These are phyloP conservation scores for Cheilosia pagana DNA, from an alignment of 2,888 invertebrate genomes.

Conservation along the genomic window DNA sequence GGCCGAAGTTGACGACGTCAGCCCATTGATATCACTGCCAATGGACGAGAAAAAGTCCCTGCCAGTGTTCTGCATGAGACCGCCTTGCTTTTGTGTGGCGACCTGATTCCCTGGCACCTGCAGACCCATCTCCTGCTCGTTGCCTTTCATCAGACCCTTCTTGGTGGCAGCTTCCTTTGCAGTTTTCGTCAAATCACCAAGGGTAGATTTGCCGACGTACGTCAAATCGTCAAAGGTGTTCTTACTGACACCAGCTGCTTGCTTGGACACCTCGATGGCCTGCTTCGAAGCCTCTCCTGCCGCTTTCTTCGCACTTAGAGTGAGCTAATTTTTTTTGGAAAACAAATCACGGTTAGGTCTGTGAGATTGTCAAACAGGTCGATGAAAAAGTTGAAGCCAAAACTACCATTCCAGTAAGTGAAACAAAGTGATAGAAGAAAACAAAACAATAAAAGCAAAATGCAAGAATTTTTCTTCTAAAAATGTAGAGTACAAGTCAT, in stretches of 20 bases:
- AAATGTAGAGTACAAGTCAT: background rate
- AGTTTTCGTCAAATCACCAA: slow-evolving; percentile 95
- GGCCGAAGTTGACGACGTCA: slow-evolving; percentile 95
- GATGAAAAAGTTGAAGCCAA: background rate
- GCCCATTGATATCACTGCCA: slow-evolving; percentile 95
- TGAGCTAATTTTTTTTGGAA: slow-evolving; percentile 85
- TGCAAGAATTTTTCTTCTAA: slow-evolving; percentile 1
- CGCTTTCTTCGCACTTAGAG: slow-evolving; percentile 94
- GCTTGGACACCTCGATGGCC: slow-evolving; percentile 93
- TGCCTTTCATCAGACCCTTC: slow-evolving; percentile 90
- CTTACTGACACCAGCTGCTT: slow-evolving; percentile 93
- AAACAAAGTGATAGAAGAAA: slow-evolving; percentile 7
- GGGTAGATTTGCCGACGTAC: slow-evolving; percentile 94
- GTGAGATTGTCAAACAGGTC: background rate
- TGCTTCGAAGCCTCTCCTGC: slow-evolving; percentile 94
- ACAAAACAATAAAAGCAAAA: slow-evolving; percentile 23
- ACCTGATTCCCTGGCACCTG: slow-evolving; percentile 79
- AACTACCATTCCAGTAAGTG: slow-evolving; percentile 5
- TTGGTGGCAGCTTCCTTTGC: slow-evolving; percentile 95
- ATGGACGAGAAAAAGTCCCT: slow-evolving; percentile 95
- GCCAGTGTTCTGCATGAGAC: slow-evolving; percentile 86
- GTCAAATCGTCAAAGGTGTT: slow-evolving; percentile 94
- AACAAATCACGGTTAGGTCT: background rate
- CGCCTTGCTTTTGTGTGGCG: slow-evolving; percentile 81
- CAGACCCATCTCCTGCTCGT: slow-evolving; percentile 76